Base-by-base conservation (phyloP, 2,797 vertebrate species). In the Sebastes umbrosus region DNA sequence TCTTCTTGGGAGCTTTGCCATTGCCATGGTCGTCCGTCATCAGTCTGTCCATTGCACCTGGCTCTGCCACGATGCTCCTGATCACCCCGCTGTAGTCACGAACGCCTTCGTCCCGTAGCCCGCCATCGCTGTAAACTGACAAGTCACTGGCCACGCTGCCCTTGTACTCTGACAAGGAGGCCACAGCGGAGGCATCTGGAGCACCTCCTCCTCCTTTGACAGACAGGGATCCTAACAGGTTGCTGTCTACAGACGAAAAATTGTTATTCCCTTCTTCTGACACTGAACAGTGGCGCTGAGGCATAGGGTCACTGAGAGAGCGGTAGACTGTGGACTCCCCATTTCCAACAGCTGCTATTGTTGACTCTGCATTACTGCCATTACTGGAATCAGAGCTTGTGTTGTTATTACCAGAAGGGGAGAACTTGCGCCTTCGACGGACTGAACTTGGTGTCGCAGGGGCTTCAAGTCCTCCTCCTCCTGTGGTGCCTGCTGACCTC, bases 221-320 rank as follows among this genome's bases (percentile, higher is more conserved):
- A 0, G 97, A 97, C 43, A 99, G 89, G 0, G 98, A 98, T 24
- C 97, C 97, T 79, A 99, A 93, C 39, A 99, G 92, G 90, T 99
- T 99, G 91, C 98, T 99, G 91, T 99, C 98, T 0, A 99, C 93
- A 0, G 96, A 96, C 85, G 93, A 96, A 90, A 97, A 99, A 22
- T 90, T 97, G 75, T 83, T 93, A 75, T 84, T 92, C 3, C 93
- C 91, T 31, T 98, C 97, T 79, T 98, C 97, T 0, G 94, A 77
- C 71, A 96, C 86, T 0, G 96, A 94, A 69, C 95, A 92, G 64
- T 95, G 73, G n/a, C 97, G 94, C 86, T 99, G 98, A 52, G 99
- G 99, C 96, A 99, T 99, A n/a, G 99, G 99, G 92, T 99, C 99
- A 3, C 99, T 99, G 22, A 99, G 93, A 22, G 98, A 99, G 50